phyloP scores from a whole-genome alignment of 2,797 vertebrate species.

The Fistularia tabacaria region DNA sequence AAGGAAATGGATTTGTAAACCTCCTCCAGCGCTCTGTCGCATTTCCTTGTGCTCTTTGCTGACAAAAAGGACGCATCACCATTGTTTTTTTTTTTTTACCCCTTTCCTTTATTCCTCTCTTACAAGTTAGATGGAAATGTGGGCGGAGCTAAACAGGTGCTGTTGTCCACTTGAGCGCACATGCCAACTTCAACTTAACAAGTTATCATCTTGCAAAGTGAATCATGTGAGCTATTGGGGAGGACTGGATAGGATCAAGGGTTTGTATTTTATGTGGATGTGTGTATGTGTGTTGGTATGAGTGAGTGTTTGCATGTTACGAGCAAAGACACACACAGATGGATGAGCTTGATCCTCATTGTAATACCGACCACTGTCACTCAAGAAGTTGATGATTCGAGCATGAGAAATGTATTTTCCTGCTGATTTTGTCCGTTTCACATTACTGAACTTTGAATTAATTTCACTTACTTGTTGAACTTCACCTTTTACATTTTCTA shows the following conservation, averaged over 20 bases:
- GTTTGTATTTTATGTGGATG: slow-evolving; percentile 14
- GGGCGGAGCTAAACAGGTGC: slow-evolving; percentile 48
- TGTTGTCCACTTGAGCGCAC: slow-evolving; percentile 60
- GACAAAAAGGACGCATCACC: slow-evolving; percentile 65
- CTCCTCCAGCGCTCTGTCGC: slow-evolving; percentile 73
- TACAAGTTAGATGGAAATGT: slow-evolving; percentile 58
- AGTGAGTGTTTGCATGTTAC: slow-evolving; percentile 10
- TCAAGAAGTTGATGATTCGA: neutral
- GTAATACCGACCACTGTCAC: neutral
- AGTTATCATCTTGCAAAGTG: slow-evolving; percentile 48
- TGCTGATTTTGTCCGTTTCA: neutral
- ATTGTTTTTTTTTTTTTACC: slow-evolving; percentile 20
- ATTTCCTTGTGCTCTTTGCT: slow-evolving; percentile 58
- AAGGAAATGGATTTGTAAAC: slow-evolving; percentile 77
- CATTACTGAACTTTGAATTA: too few relatives aligned
- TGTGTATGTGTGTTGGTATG: slow-evolving; percentile 18
- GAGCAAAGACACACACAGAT: slow-evolving; percentile 11
- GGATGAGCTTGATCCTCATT: slow-evolving; percentile 13
- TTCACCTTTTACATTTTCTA: too few relatives aligned
- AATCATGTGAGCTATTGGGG: slow-evolving; percentile 44
- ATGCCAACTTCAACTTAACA: slow-evolving; percentile 63
- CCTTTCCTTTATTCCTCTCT: slow-evolving; percentile 32
- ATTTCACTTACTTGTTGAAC: too few relatives aligned
- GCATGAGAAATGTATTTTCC: slow-evolving; percentile 1
- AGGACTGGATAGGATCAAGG: slow-evolving; percentile 38